A percentile compares a stretch with the other conserved stretches of the same genome.
These are phyloP conservation scores for Dioctria linearis DNA, from an alignment of 2,888 invertebrate species.

Conservation along the genomic window DNA sequence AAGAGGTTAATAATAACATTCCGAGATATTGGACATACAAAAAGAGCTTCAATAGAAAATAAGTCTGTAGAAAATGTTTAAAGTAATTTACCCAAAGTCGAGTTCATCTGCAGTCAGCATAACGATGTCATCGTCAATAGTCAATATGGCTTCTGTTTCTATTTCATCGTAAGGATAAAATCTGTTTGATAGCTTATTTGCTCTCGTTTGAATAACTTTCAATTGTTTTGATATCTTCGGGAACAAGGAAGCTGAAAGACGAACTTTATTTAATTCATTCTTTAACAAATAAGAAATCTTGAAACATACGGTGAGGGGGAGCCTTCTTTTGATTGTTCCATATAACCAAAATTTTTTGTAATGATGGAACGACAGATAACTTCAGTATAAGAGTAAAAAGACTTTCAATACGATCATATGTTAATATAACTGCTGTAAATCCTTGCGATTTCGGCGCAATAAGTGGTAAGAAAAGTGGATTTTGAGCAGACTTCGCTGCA, in stretches of 20 bases:
- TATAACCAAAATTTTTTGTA: constrained; percentile 92
- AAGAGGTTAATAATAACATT: too few species aligned
- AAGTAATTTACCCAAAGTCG: constrained; percentile 88
- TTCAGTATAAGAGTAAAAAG: constrained; percentile 89
- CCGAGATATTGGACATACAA: too few species aligned
- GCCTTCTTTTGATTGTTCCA: constrained; percentile 97
- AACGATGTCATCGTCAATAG: constrained; percentile 95
- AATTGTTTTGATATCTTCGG: constrained; percentile 90
- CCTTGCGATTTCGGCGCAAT: constrained; percentile 90
- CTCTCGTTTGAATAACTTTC: constrained; percentile 90
- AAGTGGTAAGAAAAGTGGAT: constrained; percentile 88
- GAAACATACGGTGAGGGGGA: constrained; percentile 86
- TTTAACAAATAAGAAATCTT: not conserved
- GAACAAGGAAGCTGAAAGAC: constrained; percentile 85
- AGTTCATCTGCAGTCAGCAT: constrained; percentile 97
- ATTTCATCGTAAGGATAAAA: constrained; percentile 97
- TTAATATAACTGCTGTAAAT: constrained; percentile 96
- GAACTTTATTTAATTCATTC: not conserved
- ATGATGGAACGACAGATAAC: constrained; percentile 88
- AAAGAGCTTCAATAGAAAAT: too few species aligned
- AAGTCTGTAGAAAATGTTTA: too few species aligned
- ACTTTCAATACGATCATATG: constrained; percentile 92
- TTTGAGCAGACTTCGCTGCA: constrained; percentile 75
- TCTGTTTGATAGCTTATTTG: constrained; percentile 94
- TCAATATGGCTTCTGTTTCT: constrained; percentile 95